Percentiles rank a stretch among this genome's conserved stretches.
These are phyloP conservation scores for Phaonia tiefii DNA, from an alignment of 2,888 invertebrate species.

Conservation along the genomic window DNA sequence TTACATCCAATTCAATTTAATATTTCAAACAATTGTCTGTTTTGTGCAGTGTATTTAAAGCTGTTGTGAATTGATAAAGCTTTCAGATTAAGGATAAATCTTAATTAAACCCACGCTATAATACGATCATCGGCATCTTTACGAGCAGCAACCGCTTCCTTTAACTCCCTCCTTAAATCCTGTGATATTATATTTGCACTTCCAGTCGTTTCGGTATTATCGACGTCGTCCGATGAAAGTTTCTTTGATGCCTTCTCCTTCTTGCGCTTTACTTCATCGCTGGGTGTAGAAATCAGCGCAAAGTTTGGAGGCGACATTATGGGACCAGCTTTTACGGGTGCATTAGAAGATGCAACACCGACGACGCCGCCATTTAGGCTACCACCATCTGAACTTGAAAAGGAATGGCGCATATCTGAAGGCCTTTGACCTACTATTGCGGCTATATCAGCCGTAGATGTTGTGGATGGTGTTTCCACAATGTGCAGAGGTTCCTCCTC, in stretches of 20 bases:
- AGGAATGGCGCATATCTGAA: slow-evolving; percentile 69
- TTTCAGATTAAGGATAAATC: slow-evolving; percentile 42
- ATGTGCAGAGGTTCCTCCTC: slow-evolving; percentile 71
- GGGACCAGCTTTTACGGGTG: slow-evolving; percentile 31
- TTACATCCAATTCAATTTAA: too few species aligned
- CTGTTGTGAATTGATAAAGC: slow-evolving; percentile 13
- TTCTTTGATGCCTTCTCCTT: slow-evolving; percentile 61
- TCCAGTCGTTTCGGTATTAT: slow-evolving; percentile 48
- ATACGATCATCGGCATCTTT: slow-evolving; percentile 80
- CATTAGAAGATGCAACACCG: slow-evolving; percentile 34
- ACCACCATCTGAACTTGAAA: slow-evolving; percentile 74
- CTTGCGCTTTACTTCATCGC: slow-evolving; percentile 59
- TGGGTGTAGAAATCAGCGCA: slow-evolving; percentile 67
- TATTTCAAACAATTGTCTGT: too few species aligned
- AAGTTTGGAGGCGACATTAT: slow-evolving; percentile 70
- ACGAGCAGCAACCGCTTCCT: slow-evolving; percentile 78
- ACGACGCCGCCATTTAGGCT: slow-evolving; percentile 60
- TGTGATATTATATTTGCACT: slow-evolving; percentile 68
- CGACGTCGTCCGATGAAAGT: slow-evolving; percentile 67
- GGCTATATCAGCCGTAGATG: slow-evolving; percentile 65
- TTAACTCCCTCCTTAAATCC: slow-evolving; percentile 77
- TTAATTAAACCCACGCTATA: slow-evolving; percentile 80
- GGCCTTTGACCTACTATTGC: slow-evolving; percentile 63
- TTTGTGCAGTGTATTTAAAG: slow-evolving; percentile 44
- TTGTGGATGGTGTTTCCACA: slow-evolving; percentile 62